These are phyloP conservation scores for Bubo scandiacus DNA, from an alignment of 2,113 vertebrate genomes.

Conservation along the genomic window DNA sequence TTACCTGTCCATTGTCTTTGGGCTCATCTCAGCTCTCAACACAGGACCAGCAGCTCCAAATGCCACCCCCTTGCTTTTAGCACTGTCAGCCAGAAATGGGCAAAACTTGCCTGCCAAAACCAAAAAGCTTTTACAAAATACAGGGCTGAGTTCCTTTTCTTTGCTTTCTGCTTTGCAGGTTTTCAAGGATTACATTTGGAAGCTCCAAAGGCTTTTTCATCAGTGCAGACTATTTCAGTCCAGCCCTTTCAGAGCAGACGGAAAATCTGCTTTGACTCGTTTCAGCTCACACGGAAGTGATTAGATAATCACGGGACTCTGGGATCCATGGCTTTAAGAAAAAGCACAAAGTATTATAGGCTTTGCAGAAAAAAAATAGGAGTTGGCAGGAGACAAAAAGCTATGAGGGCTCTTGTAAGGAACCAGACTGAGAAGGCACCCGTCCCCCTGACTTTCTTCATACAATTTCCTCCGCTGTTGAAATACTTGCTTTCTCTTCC, in stretches of 20 bases:
- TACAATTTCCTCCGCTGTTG: background rate
- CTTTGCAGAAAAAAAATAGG: background rate
- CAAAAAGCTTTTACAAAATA: background rate
- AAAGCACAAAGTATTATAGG: background rate
- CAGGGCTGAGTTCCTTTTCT: background rate
- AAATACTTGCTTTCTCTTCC: slow-evolving; percentile 9
- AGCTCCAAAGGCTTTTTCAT: background rate
- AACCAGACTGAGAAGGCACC: background rate
- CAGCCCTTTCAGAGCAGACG: background rate
- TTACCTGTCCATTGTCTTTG: background rate
- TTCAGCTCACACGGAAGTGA: background rate
- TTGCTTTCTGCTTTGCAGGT: background rate
- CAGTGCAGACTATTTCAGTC: background rate
- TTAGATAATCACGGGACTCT: background rate
- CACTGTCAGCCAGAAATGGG: background rate
- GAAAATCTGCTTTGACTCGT: background rate
- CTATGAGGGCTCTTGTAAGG: background rate
- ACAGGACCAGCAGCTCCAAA: background rate
- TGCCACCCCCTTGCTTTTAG: background rate
- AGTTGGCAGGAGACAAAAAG: background rate
- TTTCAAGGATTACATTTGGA: background rate
- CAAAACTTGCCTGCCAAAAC: background rate
- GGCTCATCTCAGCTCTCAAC: background rate
- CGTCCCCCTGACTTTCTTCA: background rate
- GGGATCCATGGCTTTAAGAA: background rate